These are phyloP conservation scores for Tachina grossa DNA, from an alignment of 2,888 invertebrate species.

Conservation along the genomic window DNA sequence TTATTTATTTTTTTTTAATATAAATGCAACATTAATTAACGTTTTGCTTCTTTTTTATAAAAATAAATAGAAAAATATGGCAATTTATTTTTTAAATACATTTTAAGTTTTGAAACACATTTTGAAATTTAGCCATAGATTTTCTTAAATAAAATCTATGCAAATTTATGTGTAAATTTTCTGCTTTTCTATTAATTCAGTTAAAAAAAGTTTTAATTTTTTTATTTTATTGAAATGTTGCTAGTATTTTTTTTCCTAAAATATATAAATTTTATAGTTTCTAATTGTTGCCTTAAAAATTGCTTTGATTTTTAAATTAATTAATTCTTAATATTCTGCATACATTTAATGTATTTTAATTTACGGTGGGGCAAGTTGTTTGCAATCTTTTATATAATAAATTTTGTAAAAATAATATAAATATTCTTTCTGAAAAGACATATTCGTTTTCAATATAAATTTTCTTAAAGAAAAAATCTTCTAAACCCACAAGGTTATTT, in stretches of 20 bases:
- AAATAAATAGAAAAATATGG: conserved; percentile 73
- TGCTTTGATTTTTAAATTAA: conserved; percentile 36
- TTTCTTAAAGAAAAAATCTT: conserved; percentile 66
- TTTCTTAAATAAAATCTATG: conserved; percentile 81
- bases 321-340: conserved; percentile 61
- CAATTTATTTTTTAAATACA: conserved; percentile 67
- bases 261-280: conserved; percentile 30
- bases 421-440: conserved; percentile 67
- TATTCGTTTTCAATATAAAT: conserved; percentile 72
- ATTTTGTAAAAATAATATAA: conserved; percentile 65
- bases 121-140: conserved; percentile 80
- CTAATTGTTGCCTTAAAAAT: conserved; percentile 41
- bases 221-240: conserved; percentile 61
- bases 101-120: conserved; percentile 72
- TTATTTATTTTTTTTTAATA: conserved; percentile 52
- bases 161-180: conserved; percentile 75
- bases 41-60: conserved; percentile 66
- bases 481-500: conserved; percentile 29
- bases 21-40: conserved; percentile 75
- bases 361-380: conserved; percentile 80
- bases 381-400: conserved; percentile 74
- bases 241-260: conserved; percentile 47
- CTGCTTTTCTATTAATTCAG: conserved; percentile 44
- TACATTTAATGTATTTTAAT: conserved; percentile 69
- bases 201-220: conserved; percentile 22